These are phyloP conservation scores for Sisyra terminalis DNA, from an alignment of 2,888 invertebrate species.

Conservation along the genomic window DNA sequence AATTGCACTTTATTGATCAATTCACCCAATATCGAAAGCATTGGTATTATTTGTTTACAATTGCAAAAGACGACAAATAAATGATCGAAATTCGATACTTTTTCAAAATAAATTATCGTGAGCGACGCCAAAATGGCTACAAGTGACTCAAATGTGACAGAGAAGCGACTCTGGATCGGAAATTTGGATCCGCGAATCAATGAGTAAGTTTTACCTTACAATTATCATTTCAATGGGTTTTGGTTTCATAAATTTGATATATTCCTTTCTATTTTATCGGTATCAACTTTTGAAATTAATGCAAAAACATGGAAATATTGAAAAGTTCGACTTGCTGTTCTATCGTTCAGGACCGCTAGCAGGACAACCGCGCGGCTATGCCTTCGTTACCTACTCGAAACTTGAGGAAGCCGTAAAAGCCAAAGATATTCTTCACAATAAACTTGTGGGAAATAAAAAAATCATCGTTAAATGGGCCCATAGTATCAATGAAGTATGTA, in stretches of 20 bases:
- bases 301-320: slow-evolving; percentile 84
- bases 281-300: slow-evolving; percentile 91
- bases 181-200: slow-evolving; percentile 79
- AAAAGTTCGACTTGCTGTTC: slow-evolving; percentile 91
- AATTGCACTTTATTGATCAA: not conserved
- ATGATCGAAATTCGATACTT: no score
- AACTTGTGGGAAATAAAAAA: slow-evolving; percentile 52
- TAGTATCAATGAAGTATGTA: slow-evolving; percentile 43
- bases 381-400: slow-evolving; percentile 68
- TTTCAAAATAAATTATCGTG: no score
- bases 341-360: slow-evolving; percentile 79
- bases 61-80: no score
- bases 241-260: slow-evolving; percentile 4
- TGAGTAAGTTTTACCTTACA: slow-evolving; percentile 62
- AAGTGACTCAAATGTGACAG: slow-evolving; percentile 24
- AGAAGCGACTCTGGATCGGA: slow-evolving; percentile 77
- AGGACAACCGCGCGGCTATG: slow-evolving; percentile 84
- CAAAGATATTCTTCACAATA: slow-evolving; percentile 56
- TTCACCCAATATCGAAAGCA: not conserved
- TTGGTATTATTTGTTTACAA: not conserved
- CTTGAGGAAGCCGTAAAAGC: slow-evolving; percentile 53
- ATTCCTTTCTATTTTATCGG: slow-evolving; percentile 45
- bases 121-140: no score
- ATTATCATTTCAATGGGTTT: not conserved
- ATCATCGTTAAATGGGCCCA: slow-evolving; percentile 72